Evolutionary conservation across 2,797 vertebrate genomes (phyloP).

Genomic region (Scyliorhinus canicula): DNA sequence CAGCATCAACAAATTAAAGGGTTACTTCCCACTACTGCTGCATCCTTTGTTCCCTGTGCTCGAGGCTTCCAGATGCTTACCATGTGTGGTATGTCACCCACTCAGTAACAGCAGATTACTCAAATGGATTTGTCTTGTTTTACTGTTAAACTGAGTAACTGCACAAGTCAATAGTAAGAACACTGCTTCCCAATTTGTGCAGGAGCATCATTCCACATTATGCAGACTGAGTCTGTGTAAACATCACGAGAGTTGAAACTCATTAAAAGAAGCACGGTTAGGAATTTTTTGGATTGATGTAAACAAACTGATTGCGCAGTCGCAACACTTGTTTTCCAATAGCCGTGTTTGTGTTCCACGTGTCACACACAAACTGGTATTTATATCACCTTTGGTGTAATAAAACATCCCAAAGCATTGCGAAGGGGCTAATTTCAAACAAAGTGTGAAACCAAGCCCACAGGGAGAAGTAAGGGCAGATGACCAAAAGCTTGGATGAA

Average conservation of each 20-base stretch:
- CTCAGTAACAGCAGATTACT: constrained; percentile 19
- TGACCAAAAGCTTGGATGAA: background rate
- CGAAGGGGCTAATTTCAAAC: background rate
- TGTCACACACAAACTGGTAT: background rate
- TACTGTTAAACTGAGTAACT: background rate
- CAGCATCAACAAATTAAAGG: constrained; percentile 36
- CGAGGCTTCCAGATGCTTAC: constrained; percentile 22
- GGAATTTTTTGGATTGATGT: background rate
- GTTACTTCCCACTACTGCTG: constrained; percentile 20
- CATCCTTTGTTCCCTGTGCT: constrained; percentile 32
- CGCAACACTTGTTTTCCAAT: background rate
- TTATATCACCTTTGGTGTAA: background rate
- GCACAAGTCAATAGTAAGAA: background rate
- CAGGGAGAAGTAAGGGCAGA: background rate
- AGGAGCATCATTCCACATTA: constrained; percentile 6
- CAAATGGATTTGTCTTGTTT: constrained; percentile 17
- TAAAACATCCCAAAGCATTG: background rate
- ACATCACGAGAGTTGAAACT: background rate
- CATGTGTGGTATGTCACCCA: constrained; percentile 37
- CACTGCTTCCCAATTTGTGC: background rate
- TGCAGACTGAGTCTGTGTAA: background rate
- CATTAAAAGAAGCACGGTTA: background rate
- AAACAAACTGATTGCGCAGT: background rate
- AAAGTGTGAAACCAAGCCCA: background rate
- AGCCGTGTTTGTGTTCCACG: background rate